Evolutionary conservation across 2,888 invertebrate genomes (phyloP), one percentile per base, ranked within the genome.

Genomic region (Lasioglossum oenotherae): DNA sequence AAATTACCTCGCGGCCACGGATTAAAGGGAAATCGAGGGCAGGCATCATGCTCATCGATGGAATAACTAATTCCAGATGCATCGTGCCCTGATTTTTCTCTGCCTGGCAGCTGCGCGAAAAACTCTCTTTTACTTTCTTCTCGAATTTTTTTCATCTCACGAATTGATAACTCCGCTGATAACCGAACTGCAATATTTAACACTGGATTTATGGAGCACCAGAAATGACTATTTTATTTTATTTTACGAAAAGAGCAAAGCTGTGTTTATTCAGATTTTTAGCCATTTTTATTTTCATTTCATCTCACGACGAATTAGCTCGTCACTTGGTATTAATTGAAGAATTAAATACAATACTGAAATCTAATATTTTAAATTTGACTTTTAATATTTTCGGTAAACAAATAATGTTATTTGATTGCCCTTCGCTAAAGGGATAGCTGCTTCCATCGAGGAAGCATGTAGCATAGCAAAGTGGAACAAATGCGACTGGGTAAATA

Each of bases 1-100:
- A 69, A 69, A 69, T 69, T 23, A 16, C 49, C 49, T 57, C 75
- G 38, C 73, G 67, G 44, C 35, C 80, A 74, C 69, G 35, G 46
- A 12, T 46, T 64, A 64, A 64, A 16, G 82, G 69, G 69, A 69
- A 69, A 69, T 69, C 69, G 69, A 69, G 69, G 69, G 12, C 67
- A 69, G 38, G 31, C 38, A 35, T 69, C 69, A 2, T 69, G 38
- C 10, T 19, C 69, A 10, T 38, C 35, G 69, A 35, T 1, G 19
- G 69, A 38, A 23, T 69, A 69, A 69, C 69, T 69, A 38, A 69
- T 19, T 69, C 23, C 38, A 38, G 69, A 6, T 69, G 31, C 35
- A 3, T 19, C 23, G 67, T 23, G 69, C 23, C 23, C 69, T 23
- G 69, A 69, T 69, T 69, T 35, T 69, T 69, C 38, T 23, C 12